Conservation (phyloP, 2,113 vertebrate genomes). For the Bufo bufo region DNA sequence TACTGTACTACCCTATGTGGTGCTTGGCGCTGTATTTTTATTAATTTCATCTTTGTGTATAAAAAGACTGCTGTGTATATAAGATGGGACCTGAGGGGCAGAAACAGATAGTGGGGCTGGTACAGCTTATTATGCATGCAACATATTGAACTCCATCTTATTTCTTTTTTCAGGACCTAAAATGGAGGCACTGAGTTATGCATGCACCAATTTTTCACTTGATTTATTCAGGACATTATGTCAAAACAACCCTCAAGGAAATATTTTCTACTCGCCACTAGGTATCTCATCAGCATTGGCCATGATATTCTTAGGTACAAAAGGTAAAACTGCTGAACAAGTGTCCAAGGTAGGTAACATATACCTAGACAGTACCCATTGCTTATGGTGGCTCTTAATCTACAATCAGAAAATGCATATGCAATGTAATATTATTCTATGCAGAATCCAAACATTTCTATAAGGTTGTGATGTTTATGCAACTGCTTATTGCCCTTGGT, state of each 20-base stretch:
- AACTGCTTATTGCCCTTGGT: neutral
- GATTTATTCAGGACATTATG: constrained; percentile 67
- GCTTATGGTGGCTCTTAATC: no score
- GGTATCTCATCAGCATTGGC: constrained; percentile 72
- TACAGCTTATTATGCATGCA: neutral
- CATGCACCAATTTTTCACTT: constrained; percentile 70
- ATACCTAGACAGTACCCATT: neutral
- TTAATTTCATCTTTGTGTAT: no score
- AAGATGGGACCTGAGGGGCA: no score
- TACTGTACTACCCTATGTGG: no score
- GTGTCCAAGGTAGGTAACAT: constrained; percentile 70
- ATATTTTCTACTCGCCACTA: constrained; percentile 74
- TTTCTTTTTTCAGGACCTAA: constrained; percentile 62
- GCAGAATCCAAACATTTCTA: neutral
- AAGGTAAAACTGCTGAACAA: constrained; percentile 67
- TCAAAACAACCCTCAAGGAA: constrained; percentile 62
- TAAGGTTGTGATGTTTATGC: neutral
- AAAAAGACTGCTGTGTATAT: no score
- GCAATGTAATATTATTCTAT: neutral
- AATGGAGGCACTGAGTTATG: constrained; percentile 70
- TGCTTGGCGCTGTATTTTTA: no score
- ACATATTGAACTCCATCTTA: neutral
- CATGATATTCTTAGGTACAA: constrained; percentile 71
- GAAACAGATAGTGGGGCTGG: no score
- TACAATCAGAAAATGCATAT: neutral